A percentile compares a stretch with the other conserved stretches of the same genome.
Evolutionary conservation across 2,113 vertebrate species (phyloP).

Genomic region (Callospermophilus lateralis): DNA sequence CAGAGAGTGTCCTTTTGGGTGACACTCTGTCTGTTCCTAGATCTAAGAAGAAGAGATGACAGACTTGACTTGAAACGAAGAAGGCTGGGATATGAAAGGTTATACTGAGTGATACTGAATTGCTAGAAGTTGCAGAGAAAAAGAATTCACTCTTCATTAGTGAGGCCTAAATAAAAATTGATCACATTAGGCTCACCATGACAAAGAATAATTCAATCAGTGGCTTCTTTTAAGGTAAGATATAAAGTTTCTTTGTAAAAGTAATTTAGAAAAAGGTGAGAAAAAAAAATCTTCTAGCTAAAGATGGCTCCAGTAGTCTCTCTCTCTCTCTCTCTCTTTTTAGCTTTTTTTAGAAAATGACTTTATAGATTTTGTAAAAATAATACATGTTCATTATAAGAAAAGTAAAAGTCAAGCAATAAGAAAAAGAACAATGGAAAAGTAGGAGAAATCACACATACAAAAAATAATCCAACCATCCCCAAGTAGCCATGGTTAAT

Average conservation of each 20-base stretch:
- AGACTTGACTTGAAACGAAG: slow-evolving; percentile 75
- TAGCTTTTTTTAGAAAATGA: slow-evolving; percentile 7
- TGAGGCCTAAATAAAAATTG: slow-evolving; percentile 66
- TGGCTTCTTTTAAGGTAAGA: slow-evolving; percentile 68
- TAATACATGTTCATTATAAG: neutral
- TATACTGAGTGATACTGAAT: slow-evolving; percentile 34
- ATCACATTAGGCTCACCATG: slow-evolving; percentile 62
- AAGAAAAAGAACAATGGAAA: neutral
- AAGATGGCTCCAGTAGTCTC: neutral
- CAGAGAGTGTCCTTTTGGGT: slow-evolving; percentile 75
- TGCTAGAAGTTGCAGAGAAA: neutral
- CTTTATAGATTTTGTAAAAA: slow-evolving; percentile 40
- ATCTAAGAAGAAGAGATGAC: slow-evolving; percentile 81
- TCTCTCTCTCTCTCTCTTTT: neutral
- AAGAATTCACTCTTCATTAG: slow-evolving; percentile 73
- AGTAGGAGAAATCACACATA: neutral
- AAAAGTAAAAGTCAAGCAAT: slow-evolving; percentile 32
- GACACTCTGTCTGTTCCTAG: slow-evolving; percentile 71
- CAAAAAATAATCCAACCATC: neutral
- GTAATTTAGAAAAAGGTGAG: slow-evolving; percentile 67
- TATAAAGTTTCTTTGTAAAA: slow-evolving; percentile 65
- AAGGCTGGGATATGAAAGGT: slow-evolving; percentile 63
- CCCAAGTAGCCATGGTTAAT: neutral
- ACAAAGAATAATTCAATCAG: slow-evolving; percentile 74
- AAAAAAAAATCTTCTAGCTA: neutral